phyloP scores from a whole-genome alignment of 2,888 invertebrate genomes.

The Euzophera pinguis region DNA sequence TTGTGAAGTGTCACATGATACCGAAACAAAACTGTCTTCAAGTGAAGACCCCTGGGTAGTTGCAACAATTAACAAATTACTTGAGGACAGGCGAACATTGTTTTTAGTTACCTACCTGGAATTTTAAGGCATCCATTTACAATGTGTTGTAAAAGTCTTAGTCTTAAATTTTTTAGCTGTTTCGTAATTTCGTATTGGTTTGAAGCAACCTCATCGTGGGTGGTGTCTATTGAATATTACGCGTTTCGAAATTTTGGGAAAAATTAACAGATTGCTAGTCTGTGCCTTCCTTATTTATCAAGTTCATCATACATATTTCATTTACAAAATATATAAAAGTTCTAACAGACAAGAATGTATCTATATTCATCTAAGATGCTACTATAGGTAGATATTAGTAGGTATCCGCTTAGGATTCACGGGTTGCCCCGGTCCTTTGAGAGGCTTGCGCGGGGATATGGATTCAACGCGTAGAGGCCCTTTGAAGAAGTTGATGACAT shows the following conservation, averaged over 20 bases:
- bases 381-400: too few relatives aligned
- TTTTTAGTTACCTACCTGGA: slow-evolving; percentile 33
- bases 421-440: too few relatives aligned
- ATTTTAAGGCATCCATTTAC: slow-evolving; percentile 32
- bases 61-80: slow-evolving; percentile 40
- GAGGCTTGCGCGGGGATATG: too few relatives aligned
- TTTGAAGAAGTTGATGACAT: too few relatives aligned
- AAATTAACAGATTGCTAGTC: slow-evolving; percentile 60
- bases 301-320: too few relatives aligned
- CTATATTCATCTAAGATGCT: too few relatives aligned
- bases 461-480: too few relatives aligned
- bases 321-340: too few relatives aligned
- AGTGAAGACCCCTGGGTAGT: slow-evolving; percentile 42
- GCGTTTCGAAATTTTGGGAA: slow-evolving; percentile 20
- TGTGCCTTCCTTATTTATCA: slow-evolving; percentile 17
- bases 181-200: slow-evolving; percentile 24
- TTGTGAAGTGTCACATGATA: slow-evolving; percentile 40
- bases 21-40: slow-evolving; percentile 35
- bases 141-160: slow-evolving; percentile 36
- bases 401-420: too few relatives aligned
- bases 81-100: slow-evolving; percentile 51
- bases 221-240: slow-evolving; percentile 28
- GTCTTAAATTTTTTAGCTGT: too few relatives aligned
- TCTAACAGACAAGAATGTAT: too few relatives aligned
- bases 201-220: slow-evolving; percentile 44